Evolutionary conservation across 2,797 vertebrate genomes (phyloP).

Genomic region (Lepus oiostolus): DNA sequence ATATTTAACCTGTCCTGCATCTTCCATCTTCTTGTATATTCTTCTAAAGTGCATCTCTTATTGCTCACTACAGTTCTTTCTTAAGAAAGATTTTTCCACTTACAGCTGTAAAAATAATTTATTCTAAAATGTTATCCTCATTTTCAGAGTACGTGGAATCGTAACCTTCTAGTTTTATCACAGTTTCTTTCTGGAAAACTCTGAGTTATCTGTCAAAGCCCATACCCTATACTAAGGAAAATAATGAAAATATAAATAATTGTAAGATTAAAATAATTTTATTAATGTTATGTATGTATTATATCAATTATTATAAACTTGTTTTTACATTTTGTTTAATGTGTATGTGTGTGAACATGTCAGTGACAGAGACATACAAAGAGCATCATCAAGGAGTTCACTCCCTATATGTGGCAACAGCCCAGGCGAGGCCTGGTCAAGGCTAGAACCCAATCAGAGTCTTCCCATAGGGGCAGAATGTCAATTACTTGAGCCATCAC

Average conservation of each 20-base stretch:
- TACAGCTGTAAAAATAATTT: not conserved
- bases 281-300: not conserved
- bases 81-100: not conserved
- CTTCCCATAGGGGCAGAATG: no score
- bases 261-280: not conserved
- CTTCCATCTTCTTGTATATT: not conserved
- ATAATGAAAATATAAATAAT: not conserved
- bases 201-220: not conserved
- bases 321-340: not conserved
- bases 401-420: no score
- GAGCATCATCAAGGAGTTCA: no score
- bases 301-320: not conserved
- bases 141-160: not conserved
- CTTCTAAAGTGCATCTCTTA: not conserved
- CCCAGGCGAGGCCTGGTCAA: no score
- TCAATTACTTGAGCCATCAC: no score
- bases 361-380: no score
- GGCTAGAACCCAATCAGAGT: no score
- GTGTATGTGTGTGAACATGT: no score
- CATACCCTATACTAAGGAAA: not conserved
- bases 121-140: not conserved
- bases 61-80: not conserved
- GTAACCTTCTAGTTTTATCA: not conserved
- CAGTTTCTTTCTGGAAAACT: not conserved
- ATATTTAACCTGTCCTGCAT: conserved; percentile 15